These are phyloP conservation scores for Aethes cnicana DNA, from an alignment of 2,888 invertebrate genomes.

Conservation along the genomic window DNA sequence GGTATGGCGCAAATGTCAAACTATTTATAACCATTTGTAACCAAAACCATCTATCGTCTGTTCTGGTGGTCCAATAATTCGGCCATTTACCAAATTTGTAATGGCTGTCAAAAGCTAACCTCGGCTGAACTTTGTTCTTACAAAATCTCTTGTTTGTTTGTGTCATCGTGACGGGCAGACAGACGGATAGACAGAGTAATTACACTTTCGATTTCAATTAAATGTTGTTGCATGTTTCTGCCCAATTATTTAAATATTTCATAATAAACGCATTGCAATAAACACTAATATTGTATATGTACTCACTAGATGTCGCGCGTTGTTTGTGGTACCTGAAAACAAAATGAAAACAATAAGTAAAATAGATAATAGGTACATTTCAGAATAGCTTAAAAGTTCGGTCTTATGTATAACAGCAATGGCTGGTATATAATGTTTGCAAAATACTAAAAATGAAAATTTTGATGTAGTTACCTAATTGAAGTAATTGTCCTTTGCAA, in stretches of 20 bases:
- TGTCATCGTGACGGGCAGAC: constrained; percentile 31
- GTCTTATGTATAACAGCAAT: too few relatives aligned
- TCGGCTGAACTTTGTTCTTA: constrained; percentile 12
- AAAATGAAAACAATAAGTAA: not conserved
- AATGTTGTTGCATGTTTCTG: constrained; percentile 24
- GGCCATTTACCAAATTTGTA: constrained; percentile 5
- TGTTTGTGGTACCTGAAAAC: constrained; percentile 18
- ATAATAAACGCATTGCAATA: constrained; percentile 1
- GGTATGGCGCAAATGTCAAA: too few relatives aligned
- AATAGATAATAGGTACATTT: not conserved
- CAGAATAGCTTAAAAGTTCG: too few relatives aligned
- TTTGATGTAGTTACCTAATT: too few relatives aligned
- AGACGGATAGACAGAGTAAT: constrained; percentile 33
- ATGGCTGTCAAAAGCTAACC: constrained; percentile 15
- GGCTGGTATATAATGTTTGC: too few relatives aligned
- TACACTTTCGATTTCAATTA: constrained; percentile 29
- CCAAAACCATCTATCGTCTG: too few relatives aligned
- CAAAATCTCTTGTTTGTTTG: constrained; percentile 25
- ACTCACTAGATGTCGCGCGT: constrained; percentile 6
- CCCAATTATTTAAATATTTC: constrained; percentile 18
- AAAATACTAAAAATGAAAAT: too few relatives aligned
- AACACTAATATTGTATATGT: not conserved
- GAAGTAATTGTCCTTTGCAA: too few relatives aligned
- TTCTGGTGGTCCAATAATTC: too few relatives aligned
- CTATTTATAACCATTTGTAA: too few relatives aligned